Evolutionary conservation across 2,113 vertebrate species (phyloP).

Genomic region (Leiothrix lutea): DNA sequence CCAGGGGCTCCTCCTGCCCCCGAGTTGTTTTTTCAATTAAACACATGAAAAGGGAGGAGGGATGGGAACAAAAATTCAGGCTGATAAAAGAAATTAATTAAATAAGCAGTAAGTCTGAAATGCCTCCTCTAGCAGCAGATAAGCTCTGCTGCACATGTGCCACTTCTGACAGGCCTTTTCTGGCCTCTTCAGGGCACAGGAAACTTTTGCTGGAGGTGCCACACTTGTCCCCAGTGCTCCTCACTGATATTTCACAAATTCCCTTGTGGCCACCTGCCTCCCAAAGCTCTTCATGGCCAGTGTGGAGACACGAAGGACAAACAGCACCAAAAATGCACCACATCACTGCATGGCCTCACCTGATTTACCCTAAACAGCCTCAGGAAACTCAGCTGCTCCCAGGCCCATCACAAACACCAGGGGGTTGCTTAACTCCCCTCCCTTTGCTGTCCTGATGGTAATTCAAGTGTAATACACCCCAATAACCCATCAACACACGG

Average conservation of each 20-base stretch:
- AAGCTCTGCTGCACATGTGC: not conserved
- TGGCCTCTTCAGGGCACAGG: not conserved
- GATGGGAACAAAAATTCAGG: not conserved
- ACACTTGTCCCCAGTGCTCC: not conserved
- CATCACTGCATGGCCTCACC: fast-evolving
- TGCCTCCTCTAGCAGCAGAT: not conserved
- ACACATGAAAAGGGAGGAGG: not conserved
- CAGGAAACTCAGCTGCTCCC: not conserved
- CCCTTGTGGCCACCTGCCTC: fast-evolving
- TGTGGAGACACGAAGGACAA: not conserved
- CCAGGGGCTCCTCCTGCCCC: not conserved
- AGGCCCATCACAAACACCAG: not conserved
- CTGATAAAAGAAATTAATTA: not conserved
- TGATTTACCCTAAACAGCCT: not conserved
- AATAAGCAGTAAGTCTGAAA: not conserved
- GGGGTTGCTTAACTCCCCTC: not conserved
- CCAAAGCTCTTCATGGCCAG: not conserved
- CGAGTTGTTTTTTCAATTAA: not conserved
- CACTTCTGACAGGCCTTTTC: not conserved
- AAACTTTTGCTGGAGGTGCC: not conserved
- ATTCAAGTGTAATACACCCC: not conserved
- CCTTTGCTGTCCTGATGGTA: not conserved
- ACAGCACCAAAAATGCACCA: not conserved
- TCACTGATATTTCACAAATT: not conserved
- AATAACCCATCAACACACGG: fast-evolving